Base-by-base conservation (phyloP, 2,113 vertebrate species). In the Neolamprologus tretocephalus region DNA sequence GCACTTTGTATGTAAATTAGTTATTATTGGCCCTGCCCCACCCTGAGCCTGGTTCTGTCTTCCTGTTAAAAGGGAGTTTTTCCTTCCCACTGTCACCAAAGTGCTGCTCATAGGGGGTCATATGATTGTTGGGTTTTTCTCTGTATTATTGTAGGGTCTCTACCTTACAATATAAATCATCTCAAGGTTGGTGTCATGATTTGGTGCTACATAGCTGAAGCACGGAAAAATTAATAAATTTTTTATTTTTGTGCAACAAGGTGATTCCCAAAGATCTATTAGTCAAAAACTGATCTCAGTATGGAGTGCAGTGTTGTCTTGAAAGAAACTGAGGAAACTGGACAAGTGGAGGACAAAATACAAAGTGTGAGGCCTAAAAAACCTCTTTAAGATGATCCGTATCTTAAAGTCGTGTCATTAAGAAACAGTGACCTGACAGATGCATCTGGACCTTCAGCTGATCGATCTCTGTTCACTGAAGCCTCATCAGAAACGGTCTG, bases 21-120 rank as follows among this genome's bases (percentile, higher is more conserved):
- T 28, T 57, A 57, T 28, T 57, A 57, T 57, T 28, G 23, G 13
- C 54, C 23, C 54, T 0, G 23, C 54, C 13, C 23, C 55, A 1
- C 55, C 55, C 23, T 57, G 55, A 57, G 55, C 55, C 55, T 57
- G 55, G 55, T 57, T 57, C 55, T 28, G 55, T 57, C 54, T 57
- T 57, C 54, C 21, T 26, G 54, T 57, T 26, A 0, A 57, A 26
- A 57, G 12, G 0, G 54, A 57, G 26, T 61, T 61, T 61, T 61
- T 31, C 57, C 14, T 61, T 61, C 26, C 26, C 57, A 61, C 57
- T 31, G 26, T 61, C 14, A 2, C 14, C 57, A 61, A 61, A 31
- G 14, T 61, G 28, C 26, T 58, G 57, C 8, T 61, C 26, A 17
- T 10, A 31, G 2, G 28, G 5, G 57, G 0, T 17, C 8, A 1